Percentiles rank a stretch among this genome's conserved stretches.
Evolutionary conservation across 2,888 invertebrate genomes (phyloP).

Genomic region (Mesoligia furuncula): DNA sequence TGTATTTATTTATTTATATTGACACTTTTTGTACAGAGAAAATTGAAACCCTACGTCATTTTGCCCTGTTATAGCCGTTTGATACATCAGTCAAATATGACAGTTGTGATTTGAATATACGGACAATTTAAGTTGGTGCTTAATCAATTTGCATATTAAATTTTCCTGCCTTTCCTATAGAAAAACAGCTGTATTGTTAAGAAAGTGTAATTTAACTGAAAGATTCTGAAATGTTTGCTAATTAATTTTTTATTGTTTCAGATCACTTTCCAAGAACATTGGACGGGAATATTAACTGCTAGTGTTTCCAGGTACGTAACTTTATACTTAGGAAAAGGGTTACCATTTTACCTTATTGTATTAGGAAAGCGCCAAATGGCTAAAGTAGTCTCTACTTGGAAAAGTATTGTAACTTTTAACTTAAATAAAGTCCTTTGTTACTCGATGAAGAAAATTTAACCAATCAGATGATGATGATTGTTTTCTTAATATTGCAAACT

Average conservation of each 20-base stretch:
- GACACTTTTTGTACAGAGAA: background rate
- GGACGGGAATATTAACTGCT: slow-evolving; percentile 20
- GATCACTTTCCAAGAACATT: slow-evolving; percentile 34
- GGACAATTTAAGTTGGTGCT: background rate
- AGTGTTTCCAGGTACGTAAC: slow-evolving; percentile 51
- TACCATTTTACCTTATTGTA: background rate
- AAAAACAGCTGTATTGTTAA: background rate
- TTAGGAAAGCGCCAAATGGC: background rate
- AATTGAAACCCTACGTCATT: background rate
- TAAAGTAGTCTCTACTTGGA: background rate
- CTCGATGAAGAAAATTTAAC: background rate
- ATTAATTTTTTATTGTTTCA: slow-evolving; percentile 55
- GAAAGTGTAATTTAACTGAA: background rate
- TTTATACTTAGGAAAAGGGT: background rate
- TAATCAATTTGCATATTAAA: too few species aligned
- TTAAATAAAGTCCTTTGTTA: slow-evolving; percentile 2
- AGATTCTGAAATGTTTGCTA: slow-evolving; percentile 3
- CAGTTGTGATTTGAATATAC: background rate
- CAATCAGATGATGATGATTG: background rate
- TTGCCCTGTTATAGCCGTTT: background rate
- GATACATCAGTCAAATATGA: background rate
- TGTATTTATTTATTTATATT: slow-evolving; percentile 44
- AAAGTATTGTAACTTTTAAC: background rate
- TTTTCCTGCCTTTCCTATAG: background rate
- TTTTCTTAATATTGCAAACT: background rate